A percentile compares a stretch with the other conserved stretches of the same genome.
These are phyloP conservation scores for Loripinus fragilis DNA, from an alignment of 2,888 invertebrate genomes.

Conservation along the genomic window DNA sequence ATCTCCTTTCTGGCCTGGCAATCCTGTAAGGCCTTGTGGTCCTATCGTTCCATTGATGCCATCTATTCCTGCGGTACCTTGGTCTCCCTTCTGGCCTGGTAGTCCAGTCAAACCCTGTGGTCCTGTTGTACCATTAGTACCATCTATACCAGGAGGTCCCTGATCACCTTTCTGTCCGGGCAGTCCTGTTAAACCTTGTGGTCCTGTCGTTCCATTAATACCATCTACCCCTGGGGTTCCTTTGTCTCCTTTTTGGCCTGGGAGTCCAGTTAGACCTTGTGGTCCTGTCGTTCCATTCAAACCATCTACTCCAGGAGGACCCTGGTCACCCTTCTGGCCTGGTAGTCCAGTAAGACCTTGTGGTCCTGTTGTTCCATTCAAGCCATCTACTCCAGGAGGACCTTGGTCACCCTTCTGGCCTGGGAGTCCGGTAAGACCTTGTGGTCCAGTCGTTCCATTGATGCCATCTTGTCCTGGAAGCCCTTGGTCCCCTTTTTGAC, in stretches of 20 bases:
- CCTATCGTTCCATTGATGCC: background rate
- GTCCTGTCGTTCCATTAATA: constrained; percentile 5
- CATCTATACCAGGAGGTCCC: background rate
- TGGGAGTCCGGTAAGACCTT: constrained; percentile 8
- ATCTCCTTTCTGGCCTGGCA: constrained; percentile 15
- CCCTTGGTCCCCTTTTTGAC: background rate
- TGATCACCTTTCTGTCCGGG: background rate
- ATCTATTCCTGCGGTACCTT: constrained; percentile 3
- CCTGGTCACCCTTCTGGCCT: constrained; percentile 45
- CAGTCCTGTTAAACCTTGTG: background rate
- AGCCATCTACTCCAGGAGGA: background rate
- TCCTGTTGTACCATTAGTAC: background rate
- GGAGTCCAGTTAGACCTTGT: background rate
- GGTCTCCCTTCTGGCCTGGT: constrained; percentile 14
- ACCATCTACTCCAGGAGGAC: background rate
- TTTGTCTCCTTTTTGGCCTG: background rate
- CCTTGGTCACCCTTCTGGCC: constrained; percentile 48
- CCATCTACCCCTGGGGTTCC: background rate
- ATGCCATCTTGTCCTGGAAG: background rate
- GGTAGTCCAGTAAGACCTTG: constrained; percentile 5
- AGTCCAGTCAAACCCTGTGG: background rate
- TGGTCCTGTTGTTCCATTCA: background rate
- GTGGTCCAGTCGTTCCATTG: background rate
- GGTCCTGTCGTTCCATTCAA: constrained; percentile 10
- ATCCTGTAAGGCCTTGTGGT: background rate